These are phyloP conservation scores for Machimus atricapillus DNA, from an alignment of 2,888 invertebrate genomes.

Conservation along the genomic window DNA sequence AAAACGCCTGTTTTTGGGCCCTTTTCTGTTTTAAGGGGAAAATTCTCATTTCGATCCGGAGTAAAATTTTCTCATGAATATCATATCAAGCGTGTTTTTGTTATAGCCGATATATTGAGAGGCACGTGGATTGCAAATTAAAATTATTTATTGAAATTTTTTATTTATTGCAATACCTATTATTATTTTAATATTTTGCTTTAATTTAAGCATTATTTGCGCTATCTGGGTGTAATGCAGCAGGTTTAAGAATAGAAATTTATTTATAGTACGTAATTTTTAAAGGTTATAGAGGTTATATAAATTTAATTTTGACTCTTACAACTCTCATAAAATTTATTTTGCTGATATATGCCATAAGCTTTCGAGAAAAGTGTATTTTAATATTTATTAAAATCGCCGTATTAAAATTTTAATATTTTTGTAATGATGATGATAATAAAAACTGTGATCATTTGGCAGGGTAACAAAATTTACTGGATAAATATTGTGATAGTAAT, in stretches of 20 bases:
- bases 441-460: background rate
- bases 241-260: too few species aligned
- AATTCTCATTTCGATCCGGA: too few species aligned
- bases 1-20: too few species aligned
- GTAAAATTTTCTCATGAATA: background rate
- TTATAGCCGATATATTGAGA: background rate
- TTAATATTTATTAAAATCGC: too few species aligned
- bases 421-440: background rate
- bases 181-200: background rate
- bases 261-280: too few species aligned
- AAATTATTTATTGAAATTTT: background rate
- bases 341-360: background rate
- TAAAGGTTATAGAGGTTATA: too few species aligned
- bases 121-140: background rate
- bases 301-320: too few species aligned
- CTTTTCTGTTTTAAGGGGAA: too few species aligned
- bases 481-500: background rate
- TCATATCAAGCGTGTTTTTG: background rate
- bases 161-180: background rate
- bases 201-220: background rate
- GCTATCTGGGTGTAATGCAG: too few species aligned
- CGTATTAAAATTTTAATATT: background rate
- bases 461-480: background rate
- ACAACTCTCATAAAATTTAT: background rate
- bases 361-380: background rate